These are phyloP conservation scores for Balaenoptera acutorostrata DNA, from an alignment of 2,113 vertebrate genomes.

Conservation along the genomic window DNA sequence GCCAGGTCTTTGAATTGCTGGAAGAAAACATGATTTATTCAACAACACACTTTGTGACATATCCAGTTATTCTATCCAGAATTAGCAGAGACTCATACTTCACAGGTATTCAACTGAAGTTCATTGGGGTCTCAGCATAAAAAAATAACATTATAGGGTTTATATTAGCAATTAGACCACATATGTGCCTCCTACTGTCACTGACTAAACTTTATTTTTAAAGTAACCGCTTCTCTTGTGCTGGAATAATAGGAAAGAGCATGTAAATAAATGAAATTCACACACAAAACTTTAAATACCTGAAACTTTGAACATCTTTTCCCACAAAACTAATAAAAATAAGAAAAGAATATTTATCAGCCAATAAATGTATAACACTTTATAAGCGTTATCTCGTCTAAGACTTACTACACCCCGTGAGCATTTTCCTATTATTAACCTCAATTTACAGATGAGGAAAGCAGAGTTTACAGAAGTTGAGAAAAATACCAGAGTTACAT, in stretches of 20 bases:
- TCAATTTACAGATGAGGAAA: background rate
- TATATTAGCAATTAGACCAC: background rate
- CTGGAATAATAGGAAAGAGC: background rate
- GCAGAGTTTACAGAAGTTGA: background rate
- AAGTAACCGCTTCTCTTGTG: background rate
- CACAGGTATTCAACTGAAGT: background rate
- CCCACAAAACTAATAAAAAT: background rate
- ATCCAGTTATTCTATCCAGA: background rate
- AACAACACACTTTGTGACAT: background rate
- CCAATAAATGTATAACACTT: background rate
- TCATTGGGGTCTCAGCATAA: background rate
- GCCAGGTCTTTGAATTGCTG: background rate
- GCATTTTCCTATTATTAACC: background rate
- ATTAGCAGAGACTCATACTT: background rate
- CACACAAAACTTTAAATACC: background rate
- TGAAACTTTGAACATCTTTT: background rate
- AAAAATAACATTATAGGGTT: background rate
- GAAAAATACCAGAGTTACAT: background rate
- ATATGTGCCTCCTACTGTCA: background rate
- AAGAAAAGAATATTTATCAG: background rate
- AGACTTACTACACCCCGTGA: background rate
- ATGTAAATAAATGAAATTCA: background rate
- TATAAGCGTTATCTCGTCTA: background rate
- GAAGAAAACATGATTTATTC: constrained; percentile 37
- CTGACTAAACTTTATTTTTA: background rate